These are phyloP conservation scores for Australoheros scitulus DNA, from an alignment of 2,113 vertebrate genomes.

Conservation along the genomic window DNA sequence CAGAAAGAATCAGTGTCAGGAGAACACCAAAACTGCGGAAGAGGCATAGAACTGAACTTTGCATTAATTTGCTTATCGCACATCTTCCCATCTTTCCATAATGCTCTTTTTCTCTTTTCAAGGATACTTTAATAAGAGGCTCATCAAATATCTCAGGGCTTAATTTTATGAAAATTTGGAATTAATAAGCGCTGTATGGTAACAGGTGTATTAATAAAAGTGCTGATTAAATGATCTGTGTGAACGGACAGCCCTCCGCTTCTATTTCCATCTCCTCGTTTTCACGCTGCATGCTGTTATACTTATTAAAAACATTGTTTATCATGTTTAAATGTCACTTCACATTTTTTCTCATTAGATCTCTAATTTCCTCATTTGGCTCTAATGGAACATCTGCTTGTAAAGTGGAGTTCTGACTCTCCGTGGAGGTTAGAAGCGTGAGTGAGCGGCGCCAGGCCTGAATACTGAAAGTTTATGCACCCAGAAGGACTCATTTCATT, in stretches of 20 bases:
- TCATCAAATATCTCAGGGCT: constrained; percentile 44
- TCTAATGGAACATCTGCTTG: constrained; percentile 79
- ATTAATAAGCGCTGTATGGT: constrained; percentile 48
- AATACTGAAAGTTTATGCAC: constrained; percentile 52
- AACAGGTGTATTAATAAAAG: constrained; percentile 73
- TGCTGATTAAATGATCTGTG: constrained; percentile 59
- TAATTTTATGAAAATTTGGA: constrained; percentile 46
- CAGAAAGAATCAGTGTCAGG: constrained; percentile 67
- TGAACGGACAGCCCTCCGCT: constrained; percentile 24
- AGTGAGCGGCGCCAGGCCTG: constrained; percentile 18
- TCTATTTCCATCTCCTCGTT: constrained; percentile 21
- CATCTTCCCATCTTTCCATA: constrained; percentile 23
- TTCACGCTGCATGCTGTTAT: constrained; percentile 32
- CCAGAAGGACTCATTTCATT: constrained; percentile 66
- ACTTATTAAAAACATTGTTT: constrained; percentile 68
- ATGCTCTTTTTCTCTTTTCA: constrained; percentile 40
- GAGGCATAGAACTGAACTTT: constrained; percentile 48
- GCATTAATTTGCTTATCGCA: constrained; percentile 56
- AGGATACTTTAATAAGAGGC: constrained; percentile 55
- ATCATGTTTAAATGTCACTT: constrained; percentile 75
- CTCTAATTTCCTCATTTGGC: constrained; percentile 69
- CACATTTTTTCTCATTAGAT: constrained; percentile 59
- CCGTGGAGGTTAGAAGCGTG: constrained; percentile 41
- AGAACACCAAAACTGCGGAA: constrained; percentile 45
- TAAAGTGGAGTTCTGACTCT: constrained; percentile 63